Evolutionary conservation across 2,797 vertebrate genomes (phyloP).

Genomic region (Pseudocheirus occidentalis): DNA sequence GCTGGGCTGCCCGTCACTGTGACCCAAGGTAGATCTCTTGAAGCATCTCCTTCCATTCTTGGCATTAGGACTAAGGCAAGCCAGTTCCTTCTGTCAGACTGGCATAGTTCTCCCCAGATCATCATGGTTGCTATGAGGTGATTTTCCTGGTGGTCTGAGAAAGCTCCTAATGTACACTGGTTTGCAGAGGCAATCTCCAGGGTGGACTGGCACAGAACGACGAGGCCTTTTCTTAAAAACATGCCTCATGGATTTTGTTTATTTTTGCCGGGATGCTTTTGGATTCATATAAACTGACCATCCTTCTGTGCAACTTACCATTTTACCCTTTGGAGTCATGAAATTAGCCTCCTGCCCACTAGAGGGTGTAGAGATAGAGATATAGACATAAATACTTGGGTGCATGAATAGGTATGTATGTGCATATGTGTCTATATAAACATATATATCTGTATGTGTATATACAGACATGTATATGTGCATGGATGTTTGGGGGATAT

Average conservation of each 20-base stretch:
- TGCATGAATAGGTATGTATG: not conserved
- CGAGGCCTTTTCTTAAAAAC: not conserved
- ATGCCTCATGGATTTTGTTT: not conserved
- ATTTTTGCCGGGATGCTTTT: constrained; percentile 16
- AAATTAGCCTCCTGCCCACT: not conserved
- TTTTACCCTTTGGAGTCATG: not conserved
- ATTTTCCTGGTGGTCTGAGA: constrained; percentile 10
- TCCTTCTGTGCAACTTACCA: not conserved
- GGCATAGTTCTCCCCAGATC: constrained; percentile 12
- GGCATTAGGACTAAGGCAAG: constrained; percentile 9
- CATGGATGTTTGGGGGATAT: not conserved
- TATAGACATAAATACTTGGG: not conserved
- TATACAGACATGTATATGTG: not conserved
- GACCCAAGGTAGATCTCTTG: constrained; percentile 51
- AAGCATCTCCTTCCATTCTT: constrained; percentile 43
- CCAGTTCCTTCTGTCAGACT: constrained; percentile 14
- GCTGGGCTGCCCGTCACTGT: not conserved
- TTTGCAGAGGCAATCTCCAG: not conserved
- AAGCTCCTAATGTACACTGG: not conserved
- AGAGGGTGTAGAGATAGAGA: not conserved
- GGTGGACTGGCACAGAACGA: not conserved
- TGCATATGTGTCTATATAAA: not conserved
- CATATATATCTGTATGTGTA: not conserved
- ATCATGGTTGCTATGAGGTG: constrained; percentile 51
- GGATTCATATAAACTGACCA: not conserved